These are phyloP conservation scores for Drosophila mayaguana DNA, from an alignment of 2,888 invertebrate species.

Conservation along the genomic window DNA sequence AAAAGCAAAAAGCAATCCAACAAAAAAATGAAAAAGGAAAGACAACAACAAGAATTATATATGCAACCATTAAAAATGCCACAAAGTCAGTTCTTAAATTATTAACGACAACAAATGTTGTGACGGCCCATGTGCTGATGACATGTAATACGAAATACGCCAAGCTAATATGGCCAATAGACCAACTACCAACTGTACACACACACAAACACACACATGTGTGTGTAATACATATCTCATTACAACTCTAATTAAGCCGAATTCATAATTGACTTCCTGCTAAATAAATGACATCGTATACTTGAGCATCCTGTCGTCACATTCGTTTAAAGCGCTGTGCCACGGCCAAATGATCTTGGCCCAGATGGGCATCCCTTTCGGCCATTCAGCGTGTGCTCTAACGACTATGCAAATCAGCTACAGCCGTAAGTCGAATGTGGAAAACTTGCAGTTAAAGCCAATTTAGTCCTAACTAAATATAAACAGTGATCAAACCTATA, in stretches of 20 bases:
- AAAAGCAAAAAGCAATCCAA: neutral
- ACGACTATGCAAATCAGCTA: constrained; percentile 18
- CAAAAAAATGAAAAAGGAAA: neutral
- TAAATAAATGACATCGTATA: constrained; percentile 67
- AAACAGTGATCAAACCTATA: too few relatives aligned
- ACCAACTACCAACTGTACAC: neutral
- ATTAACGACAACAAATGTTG: constrained; percentile 67
- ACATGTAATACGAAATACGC: constrained; percentile 34
- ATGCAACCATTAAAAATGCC: constrained; percentile 61
- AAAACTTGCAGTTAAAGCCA: too few relatives aligned
- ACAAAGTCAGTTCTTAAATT: constrained; percentile 63
- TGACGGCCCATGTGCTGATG: constrained; percentile 45
- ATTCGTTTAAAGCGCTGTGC: constrained; percentile 55
- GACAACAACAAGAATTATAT: constrained; percentile 8
- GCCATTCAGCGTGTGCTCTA: neutral
- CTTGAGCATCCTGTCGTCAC: constrained; percentile 80
- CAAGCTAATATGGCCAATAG: constrained; percentile 2
- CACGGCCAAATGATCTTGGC: constrained; percentile 25
- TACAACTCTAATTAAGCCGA: constrained; percentile 10
- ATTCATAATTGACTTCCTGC: constrained; percentile 81
- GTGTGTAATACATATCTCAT: neutral
- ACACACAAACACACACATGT: neutral
- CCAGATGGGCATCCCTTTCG: constrained; percentile 20
- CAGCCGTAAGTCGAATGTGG: neutral
- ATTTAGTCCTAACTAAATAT: too few relatives aligned